Conservation (phyloP, 2,797 vertebrate species). For the Tragopan temminckii region DNA sequence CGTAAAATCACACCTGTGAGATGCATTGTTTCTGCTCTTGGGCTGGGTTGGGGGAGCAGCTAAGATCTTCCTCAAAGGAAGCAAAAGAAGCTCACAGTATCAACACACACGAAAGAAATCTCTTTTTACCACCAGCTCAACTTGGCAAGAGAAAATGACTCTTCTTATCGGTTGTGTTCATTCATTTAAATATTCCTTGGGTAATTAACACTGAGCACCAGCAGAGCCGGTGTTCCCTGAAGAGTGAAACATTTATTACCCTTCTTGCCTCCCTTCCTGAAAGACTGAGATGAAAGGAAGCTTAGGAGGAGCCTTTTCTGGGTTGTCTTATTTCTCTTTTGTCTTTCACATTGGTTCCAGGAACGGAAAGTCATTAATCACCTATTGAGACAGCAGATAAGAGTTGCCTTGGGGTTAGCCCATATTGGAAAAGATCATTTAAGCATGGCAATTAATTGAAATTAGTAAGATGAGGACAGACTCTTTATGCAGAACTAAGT, state of each 20-base stretch:
- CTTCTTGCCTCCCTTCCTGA: neutral
- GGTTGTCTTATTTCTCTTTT: constrained; percentile 32
- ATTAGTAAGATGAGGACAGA: neutral
- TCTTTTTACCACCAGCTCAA: neutral
- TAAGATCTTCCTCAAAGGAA: neutral
- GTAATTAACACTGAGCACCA: constrained; percentile 13
- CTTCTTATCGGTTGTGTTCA: neutral
- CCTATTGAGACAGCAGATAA: constrained; percentile 23
- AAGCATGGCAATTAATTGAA: constrained; percentile 41
- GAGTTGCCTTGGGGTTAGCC: neutral
- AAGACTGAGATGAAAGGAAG: constrained; percentile 40
- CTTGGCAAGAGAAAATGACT: neutral
- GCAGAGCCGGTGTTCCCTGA: neutral
- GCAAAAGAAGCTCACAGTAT: neutral
- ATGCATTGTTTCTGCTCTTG: neutral
- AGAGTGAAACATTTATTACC: constrained; percentile 34
- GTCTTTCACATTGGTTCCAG: constrained; percentile 31
- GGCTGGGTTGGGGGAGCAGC: neutral
- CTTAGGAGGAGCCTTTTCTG: constrained; percentile 25
- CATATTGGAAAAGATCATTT: constrained; percentile 18
- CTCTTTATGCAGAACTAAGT: constrained; percentile 29
- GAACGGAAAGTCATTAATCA: constrained; percentile 68
- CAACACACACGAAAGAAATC: neutral
- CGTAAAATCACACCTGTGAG: neutral
- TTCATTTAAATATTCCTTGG: constrained; percentile 15